phyloP scores from a whole-genome alignment of 2,888 invertebrate genomes.

The Agonum fuliginosum region DNA sequence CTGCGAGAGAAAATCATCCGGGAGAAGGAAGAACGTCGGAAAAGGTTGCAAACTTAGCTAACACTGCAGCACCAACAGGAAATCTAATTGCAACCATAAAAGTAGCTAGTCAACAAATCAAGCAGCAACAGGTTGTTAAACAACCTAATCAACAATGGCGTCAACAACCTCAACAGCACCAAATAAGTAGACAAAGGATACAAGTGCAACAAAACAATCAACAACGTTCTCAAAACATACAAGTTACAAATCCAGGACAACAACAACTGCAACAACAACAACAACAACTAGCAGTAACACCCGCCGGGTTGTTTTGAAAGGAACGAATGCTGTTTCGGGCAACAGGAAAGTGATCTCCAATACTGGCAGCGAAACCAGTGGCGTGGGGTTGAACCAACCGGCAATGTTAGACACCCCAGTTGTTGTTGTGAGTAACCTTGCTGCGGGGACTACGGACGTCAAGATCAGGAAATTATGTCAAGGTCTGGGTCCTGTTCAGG shows the following conservation, averaged over 20 bases:
- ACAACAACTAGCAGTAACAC: too few species aligned
- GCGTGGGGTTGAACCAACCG: slow-evolving; percentile 4
- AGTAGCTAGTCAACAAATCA: slow-evolving; percentile 10
- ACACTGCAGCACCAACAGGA: slow-evolving; percentile 1
- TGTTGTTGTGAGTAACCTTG: slow-evolving; percentile 73
- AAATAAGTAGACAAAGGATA: too few species aligned
- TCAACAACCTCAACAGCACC: too few species aligned
- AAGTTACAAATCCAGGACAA: too few species aligned
- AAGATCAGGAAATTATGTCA: slow-evolving; percentile 74
- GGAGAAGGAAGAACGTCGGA: slow-evolving; percentile 73
- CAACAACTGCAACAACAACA: background rate
- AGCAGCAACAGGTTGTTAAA: background rate
- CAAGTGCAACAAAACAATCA: too few species aligned
- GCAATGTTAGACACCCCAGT: slow-evolving; percentile 69
- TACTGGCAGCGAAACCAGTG: slow-evolving; percentile 6
- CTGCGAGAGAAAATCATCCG: slow-evolving; percentile 72
- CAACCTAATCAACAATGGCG: slow-evolving; percentile 8
- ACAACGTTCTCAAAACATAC: too few species aligned
- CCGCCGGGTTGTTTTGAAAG: slow-evolving; percentile 54
- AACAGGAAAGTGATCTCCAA: slow-evolving; percentile 67
- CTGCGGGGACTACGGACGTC: slow-evolving; percentile 73
- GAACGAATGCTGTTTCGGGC: slow-evolving; percentile 46
- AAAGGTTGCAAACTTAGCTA: slow-evolving; percentile 64
- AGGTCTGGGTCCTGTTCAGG: slow-evolving; percentile 74
- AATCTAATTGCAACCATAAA: slow-evolving; percentile 13